Evolutionary conservation across 2,797 vertebrate genomes (phyloP).

Genomic region (Poecilia gillii): DNA sequence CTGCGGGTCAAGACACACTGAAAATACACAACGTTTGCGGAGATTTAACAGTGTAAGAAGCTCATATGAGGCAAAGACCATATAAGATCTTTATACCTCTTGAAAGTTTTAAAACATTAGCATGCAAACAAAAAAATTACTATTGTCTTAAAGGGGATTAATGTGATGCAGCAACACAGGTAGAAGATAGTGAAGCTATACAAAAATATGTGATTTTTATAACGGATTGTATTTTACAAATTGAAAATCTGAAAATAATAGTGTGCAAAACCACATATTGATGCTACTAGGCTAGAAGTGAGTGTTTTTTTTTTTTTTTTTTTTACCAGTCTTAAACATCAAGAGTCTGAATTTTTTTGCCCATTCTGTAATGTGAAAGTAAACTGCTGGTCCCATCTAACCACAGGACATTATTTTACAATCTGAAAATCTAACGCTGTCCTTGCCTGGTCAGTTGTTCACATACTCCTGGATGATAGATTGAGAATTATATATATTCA

Average conservation of each 20-base stretch:
- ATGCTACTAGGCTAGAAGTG: not conserved
- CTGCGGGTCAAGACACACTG: slow-evolving; percentile 58
- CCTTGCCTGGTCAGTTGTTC: not conserved
- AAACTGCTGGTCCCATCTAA: not conserved
- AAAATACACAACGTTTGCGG: slow-evolving; percentile 9
- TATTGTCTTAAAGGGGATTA: not conserved
- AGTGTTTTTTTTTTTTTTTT: not conserved
- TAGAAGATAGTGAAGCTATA: not conserved
- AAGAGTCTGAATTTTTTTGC: not conserved
- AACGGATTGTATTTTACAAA: not conserved
- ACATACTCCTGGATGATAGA: not conserved
- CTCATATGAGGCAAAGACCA: not conserved
- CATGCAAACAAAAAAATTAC: not conserved
- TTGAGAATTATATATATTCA: not conserved
- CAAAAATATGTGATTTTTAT: not conserved
- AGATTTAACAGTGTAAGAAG: not conserved
- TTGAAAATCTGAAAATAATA: not conserved
- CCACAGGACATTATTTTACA: too few relatives aligned
- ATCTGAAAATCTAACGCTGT: too few relatives aligned
- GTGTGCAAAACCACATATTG: not conserved
- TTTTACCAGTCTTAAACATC: not conserved
- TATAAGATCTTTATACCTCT: not conserved
- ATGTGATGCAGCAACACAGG: not conserved
- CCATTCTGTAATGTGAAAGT: not conserved
- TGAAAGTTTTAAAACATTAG: not conserved